Base-by-base conservation (phyloP, 2,797 vertebrate genomes). In the Chelonia mydas region DNA sequence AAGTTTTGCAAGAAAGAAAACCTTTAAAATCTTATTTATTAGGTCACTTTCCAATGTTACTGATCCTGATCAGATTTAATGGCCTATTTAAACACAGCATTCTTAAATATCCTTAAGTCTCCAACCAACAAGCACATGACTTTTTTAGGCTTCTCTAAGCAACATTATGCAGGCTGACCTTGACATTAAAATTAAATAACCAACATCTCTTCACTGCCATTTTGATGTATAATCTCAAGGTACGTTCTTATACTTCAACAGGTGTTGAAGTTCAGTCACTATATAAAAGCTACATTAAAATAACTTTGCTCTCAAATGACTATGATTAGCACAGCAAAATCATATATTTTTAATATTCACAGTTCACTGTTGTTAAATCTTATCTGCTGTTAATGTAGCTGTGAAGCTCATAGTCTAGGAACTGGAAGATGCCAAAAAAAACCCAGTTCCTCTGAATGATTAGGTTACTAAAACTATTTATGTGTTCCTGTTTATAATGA, bases 191-290 rank as follows among this genome's bases (percentile, higher is more conserved):
- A 93, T 55, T 21, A 59, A 59, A 59, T 31, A 59, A 21, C 28
- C 41, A 59, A 11, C 27, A 28, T 19, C 37, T 57, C 5, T 45
- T 23, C 9, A 10, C n/a, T 53, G 51, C 27, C 61, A 23, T 98
- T 98, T 98, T 90, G 87, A 97, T 97, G 95, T 97, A 98, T 98
- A 98, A 98, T 96, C 81, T 77, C 59, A 65, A 61, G 50, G 49
- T 17, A 79, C 11, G 96, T 97, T 94, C 96, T 97, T 97, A 96
- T 94, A 91, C 95, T 96, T 97, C 97, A 98, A 12, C 55, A 68
- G 57, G 87, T 77, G 88, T 57, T 59, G 80, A 86, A 92, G 23
- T 65, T 86, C 49, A 93, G 57, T 97, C 90, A 95, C 68, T 92
- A 83, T 82, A 89, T 68, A 77, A 90, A 93, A 85, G 84, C 76